Percentiles rank a stretch among this genome's conserved stretches.
phyloP scores from a whole-genome alignment of 2,888 invertebrate genomes.

The Drosophila birchii region DNA sequence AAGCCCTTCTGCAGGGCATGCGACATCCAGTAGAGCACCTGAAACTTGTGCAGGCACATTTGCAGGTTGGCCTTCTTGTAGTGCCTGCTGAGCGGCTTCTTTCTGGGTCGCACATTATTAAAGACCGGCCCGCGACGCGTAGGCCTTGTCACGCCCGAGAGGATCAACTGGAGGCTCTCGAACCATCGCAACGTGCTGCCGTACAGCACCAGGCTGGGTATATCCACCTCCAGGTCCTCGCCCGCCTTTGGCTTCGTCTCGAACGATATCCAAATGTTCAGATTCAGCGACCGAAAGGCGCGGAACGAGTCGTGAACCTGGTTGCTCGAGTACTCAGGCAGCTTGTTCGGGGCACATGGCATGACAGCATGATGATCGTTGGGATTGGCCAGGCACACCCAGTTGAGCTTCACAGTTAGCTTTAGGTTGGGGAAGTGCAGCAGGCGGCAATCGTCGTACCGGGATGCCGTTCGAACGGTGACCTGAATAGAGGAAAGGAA shows the following conservation, averaged over 20 bases:
- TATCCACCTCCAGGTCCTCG: slow-evolving; percentile 86
- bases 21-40: slow-evolving; percentile 96
- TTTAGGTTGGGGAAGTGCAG: slow-evolving; percentile 95
- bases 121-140: slow-evolving; percentile 96
- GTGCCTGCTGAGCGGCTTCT: slow-evolving; percentile 96
- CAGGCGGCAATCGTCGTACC: slow-evolving; percentile 98
- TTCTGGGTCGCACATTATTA: slow-evolving; percentile 92
- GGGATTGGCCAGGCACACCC: slow-evolving; percentile 96
- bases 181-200: slow-evolving; percentile 98
- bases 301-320: slow-evolving; percentile 98
- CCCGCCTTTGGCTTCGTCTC: slow-evolving; percentile 89
- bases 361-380: slow-evolving; percentile 98
- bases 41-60: slow-evolving; percentile 93
- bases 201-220: slow-evolving; percentile 92
- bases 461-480: slow-evolving; percentile 97
- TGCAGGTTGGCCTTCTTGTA: slow-evolving; percentile 94
- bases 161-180: slow-evolving; percentile 95
- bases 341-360: slow-evolving; percentile 97
- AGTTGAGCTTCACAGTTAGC: slow-evolving; percentile 92
- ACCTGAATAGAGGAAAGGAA: slow-evolving; percentile 56
- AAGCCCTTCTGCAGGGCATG: slow-evolving; percentile 97
- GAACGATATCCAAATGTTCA: slow-evolving; percentile 91
- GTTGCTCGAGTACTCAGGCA: slow-evolving; percentile 98
- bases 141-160: slow-evolving; percentile 97
- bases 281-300: slow-evolving; percentile 95